Evolutionary conservation across 2,797 vertebrate genomes (phyloP), one percentile per base, ranked within the genome.

Genomic region (Syngnathus acus): DNA sequence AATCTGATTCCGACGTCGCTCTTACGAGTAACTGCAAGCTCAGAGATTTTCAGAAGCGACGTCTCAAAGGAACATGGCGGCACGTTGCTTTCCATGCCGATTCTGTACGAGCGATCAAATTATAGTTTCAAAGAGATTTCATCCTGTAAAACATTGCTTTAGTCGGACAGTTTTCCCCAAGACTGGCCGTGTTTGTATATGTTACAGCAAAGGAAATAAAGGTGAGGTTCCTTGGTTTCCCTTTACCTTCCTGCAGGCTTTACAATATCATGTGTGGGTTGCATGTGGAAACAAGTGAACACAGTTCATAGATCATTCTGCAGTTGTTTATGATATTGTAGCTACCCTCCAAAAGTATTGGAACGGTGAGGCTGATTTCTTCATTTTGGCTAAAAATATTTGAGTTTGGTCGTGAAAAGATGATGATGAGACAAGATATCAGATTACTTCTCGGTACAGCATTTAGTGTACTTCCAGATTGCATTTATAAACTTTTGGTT

Each of bases 71-170:
- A 74, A 10, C 68, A 9, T 65, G 47, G n/a, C 54, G 3, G 62
- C 62, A 71, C 80, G 72, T 82, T 64, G 64, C 67, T 78, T 78
- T 75, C 66, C 5, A 1, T 61, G 66, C 19, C 68, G 50, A 71
- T 76, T 77, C 53, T 32, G 54, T 62, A 68, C 54, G 68, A 64
- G 58, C 50, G 48, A 84, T 88, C 82, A 78, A 83, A 87, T 84
- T 82, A 82, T 77, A 82, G 5, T 72, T 76, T 83, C 75, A 72
- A 75, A 83, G 65, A 69, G 78, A 84, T 86, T 72, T 78, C 70
- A 75, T 78, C 70, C 70, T 74, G 74, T 75, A 77, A 78, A 78
- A 82, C 82, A 75, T 43, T 45, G 14, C 14, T 32, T 43, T 55
- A 17, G 11, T 10, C 51, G 9, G 76, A 76, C 58, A 65, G 74